phyloP scores from a whole-genome alignment of 1,140 invertebrate genomes.

The Ditylenchus dipsaci region DNA sequence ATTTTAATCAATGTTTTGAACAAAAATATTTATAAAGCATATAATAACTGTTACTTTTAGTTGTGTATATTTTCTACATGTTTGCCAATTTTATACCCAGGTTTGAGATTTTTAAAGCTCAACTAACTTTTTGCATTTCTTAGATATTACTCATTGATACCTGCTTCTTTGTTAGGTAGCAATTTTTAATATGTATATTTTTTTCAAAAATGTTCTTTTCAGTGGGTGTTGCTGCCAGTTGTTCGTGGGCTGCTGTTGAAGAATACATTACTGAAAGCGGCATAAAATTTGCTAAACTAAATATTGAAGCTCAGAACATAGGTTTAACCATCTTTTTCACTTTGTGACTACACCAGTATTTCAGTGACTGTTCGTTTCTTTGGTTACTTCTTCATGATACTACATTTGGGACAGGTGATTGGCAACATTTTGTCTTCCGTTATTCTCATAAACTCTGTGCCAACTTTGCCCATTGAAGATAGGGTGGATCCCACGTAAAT shows the following conservation, averaged over 20 bases:
- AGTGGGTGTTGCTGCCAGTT: slow-evolving; percentile 80
- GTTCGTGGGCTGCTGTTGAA: slow-evolving; percentile 92
- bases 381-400: slow-evolving; percentile 93
- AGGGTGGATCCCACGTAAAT: slow-evolving; percentile 39
- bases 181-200: no score
- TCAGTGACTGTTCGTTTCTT: slow-evolving; percentile 71
- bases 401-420: slow-evolving; percentile 89
- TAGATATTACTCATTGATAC: slow-evolving; percentile 75
- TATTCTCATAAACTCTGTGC: slow-evolving; percentile 65
- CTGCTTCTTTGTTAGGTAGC: slow-evolving; percentile 67
- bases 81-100: slow-evolving; percentile 82
- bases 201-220: slow-evolving; percentile 46
- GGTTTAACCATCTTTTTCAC: not conserved
- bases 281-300: slow-evolving; percentile 66
- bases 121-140: no score
- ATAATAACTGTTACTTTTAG: slow-evolving; percentile 59
- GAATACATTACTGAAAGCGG: slow-evolving; percentile 88
- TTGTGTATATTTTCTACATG: slow-evolving; percentile 85
- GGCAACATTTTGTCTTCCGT: slow-evolving; percentile 92
- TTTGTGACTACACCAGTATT: not conserved
- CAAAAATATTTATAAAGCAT: not conserved
- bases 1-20: no score
- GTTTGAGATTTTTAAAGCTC: slow-evolving; percentile 63
- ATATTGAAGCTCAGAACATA: slow-evolving; percentile 58
- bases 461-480: slow-evolving; percentile 25